Base-by-base conservation (phyloP, 2,888 invertebrate genomes). In the Pheosia tremula region DNA sequence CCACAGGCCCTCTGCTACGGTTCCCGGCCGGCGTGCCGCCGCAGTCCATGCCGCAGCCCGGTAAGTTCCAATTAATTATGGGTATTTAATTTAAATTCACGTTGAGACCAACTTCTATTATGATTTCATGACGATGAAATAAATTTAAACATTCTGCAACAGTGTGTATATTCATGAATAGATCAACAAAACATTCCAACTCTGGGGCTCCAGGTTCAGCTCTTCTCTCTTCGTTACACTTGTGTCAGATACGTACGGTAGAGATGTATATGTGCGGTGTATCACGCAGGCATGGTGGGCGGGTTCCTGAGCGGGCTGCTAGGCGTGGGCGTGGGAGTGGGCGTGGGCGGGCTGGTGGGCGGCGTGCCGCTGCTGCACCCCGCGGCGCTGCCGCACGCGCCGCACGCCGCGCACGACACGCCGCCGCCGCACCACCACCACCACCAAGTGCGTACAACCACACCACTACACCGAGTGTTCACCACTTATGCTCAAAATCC, bases 21-120 rank as follows among this genome's bases (percentile, higher is more conserved):
- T 95, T 95, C 91, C 95, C 84, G 69, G 94, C 84, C 0, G 86
- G 83, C 0, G 73, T 91, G 83, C 87, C 87, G 45, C 88, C 87
- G 9, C 90, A 87, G 60, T 64, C 83, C 0, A 62, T 89, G 58
- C 66, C 82, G 0, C 89, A 89, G 49, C 83, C 90, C 0, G 87
- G 91, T 90, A 62, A 65, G 57, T 37, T 24, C 50, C 47, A 47
- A 7, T 41, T 7, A 24, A 24, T 24, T 24, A 24, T 24, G 2
- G 24, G 24, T 24, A 24, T 24, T 24, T 24, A 0, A 24, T 24
- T 24, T 24, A 24, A 24, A 24, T 1, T 24, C 24, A 24, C 24
- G 24, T 24, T 24, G 24, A 24, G 24, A 24, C 24, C 24, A 24
- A 24, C 24, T 24, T 24, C 24, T 24, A 24, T 24, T 24, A 24